These are phyloP conservation scores for Octopus bimaculoides DNA, from an alignment of 1,140 invertebrate genomes.

Conservation along the genomic window DNA sequence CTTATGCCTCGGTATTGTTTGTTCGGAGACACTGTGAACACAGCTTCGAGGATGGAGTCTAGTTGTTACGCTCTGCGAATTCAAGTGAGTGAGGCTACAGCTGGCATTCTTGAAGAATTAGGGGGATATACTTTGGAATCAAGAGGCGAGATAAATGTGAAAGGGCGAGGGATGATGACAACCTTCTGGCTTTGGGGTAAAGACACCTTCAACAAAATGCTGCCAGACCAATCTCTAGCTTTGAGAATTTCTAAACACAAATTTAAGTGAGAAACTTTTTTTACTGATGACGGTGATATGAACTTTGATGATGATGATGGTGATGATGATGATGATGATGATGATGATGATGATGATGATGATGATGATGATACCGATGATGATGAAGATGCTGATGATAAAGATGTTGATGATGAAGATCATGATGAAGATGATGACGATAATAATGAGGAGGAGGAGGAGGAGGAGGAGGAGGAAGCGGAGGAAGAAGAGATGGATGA, in stretches of 20 bases:
- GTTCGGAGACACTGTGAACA: conserved; percentile 75
- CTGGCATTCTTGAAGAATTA: conserved; percentile 79
- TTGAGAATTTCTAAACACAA: neutral
- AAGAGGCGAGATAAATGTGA: conserved; percentile 86
- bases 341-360: neutral
- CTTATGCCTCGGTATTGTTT: conserved; percentile 63
- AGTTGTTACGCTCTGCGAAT: conserved; percentile 74
- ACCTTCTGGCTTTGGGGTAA: conserved; percentile 56
- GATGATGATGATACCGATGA: neutral
- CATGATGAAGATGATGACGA: too few relatives aligned
- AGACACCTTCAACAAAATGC: conserved; percentile 75
- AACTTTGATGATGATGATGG: neutral
- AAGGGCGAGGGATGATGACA: conserved; percentile 61
- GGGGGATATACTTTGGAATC: conserved; percentile 81
- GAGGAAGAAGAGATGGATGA: too few relatives aligned
- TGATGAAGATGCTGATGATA: neutral
- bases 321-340: neutral
- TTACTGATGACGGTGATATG: neutral
- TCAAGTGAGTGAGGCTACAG: conserved; percentile 86
- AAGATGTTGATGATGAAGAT: too few relatives aligned
- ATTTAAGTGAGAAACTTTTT: neutral
- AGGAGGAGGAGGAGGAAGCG: too few relatives aligned
- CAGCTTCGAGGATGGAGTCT: conserved; percentile 71
- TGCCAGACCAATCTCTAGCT: conserved; percentile 61
- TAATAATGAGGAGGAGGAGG: too few relatives aligned